Evolutionary conservation across 2,113 vertebrate species (phyloP), one percentile per base, ranked within the genome.

Genomic region (Deroptyus accipitrinus): DNA sequence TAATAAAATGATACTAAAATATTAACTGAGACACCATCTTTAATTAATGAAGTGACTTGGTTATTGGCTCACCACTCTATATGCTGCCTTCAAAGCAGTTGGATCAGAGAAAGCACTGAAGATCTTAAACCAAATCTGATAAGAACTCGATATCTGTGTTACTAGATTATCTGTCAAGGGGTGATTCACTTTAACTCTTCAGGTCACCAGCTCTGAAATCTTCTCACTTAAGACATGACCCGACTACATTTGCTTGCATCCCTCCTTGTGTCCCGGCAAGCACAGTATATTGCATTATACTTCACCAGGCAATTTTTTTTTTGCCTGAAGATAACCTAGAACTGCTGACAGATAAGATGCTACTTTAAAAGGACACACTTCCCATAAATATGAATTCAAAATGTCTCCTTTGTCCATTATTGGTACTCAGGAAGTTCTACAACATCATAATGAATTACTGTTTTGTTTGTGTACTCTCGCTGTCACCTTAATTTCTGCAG

Each of bases 401-500:
- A 73, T 12, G 9, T 73, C 59, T 80, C 83, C 27, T 59, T 6
- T 95, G 91, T 79, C 93, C 83, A 2, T 69, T 93, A 85, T 6
- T 39, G 41, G 49, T 85, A 72, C n/a, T 73, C 20, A 22, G 39
- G 39, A 74, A 89, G 73, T 87, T 86, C 28, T 77, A 69, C 89
- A 94, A 73, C 44, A 92, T 41, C 13, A 23, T 33, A 67, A 94
- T 44, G 61, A 95, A 94, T 92, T 94, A 18, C 51, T 85, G 18
- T 73, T 95, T 66, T n/a, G 64, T 72, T 90, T 16, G 3, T 55
- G 55, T 82, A 61, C 49, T 90, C 48, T 63, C 68, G 41, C 69
- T 96, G 84, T 78, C 86, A 96, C 68, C 68, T 62, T 83, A 52
- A 95, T 93, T 96, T 90, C 77, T 54, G 72, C 14, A 82, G 37